Percentiles rank a stretch among this genome's conserved stretches.
These are phyloP conservation scores for Planiliza haematocheilus DNA, from an alignment of 2,113 vertebrate genomes.

Conservation along the genomic window DNA sequence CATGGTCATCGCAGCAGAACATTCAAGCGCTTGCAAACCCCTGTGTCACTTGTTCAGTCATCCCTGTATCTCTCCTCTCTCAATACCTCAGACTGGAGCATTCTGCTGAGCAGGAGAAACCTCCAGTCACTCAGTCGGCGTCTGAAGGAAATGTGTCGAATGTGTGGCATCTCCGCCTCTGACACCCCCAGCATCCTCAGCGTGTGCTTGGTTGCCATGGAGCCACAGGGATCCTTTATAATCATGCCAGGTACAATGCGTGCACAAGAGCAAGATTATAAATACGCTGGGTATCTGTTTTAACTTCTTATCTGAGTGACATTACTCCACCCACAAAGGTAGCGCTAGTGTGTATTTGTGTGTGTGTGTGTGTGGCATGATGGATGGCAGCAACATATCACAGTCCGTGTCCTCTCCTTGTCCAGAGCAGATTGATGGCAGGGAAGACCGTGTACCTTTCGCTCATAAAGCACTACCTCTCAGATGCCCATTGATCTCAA, in stretches of 20 bases:
- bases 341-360: background rate
- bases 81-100: conserved; percentile 91
- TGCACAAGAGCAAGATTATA: conserved; percentile 10
- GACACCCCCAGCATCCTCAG: conserved; percentile 98
- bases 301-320: conserved; percentile 9
- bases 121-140: conserved; percentile 95
- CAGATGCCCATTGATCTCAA: conserved; percentile 73
- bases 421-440: conserved; percentile 76
- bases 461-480: conserved; percentile 75
- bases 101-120: conserved; percentile 95
- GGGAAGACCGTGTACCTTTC: conserved; percentile 64
- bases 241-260: conserved; percentile 94
- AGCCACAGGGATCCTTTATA: conserved; percentile 97
- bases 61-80: background rate
- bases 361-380: conserved; percentile 45
- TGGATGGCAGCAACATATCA: conserved; percentile 68
- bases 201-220: conserved; percentile 96
- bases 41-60: background rate
- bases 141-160: conserved; percentile 96
- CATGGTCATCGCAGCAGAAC: background rate
- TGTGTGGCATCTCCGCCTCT: conserved; percentile 97
- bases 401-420: conserved; percentile 54
- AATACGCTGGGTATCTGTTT: conserved; percentile 21
- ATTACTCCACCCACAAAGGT: conserved; percentile 1
- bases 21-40: background rate